These are phyloP conservation scores for Oryzias curvinotus DNA, from an alignment of 2,113 vertebrate genomes.

Conservation along the genomic window DNA sequence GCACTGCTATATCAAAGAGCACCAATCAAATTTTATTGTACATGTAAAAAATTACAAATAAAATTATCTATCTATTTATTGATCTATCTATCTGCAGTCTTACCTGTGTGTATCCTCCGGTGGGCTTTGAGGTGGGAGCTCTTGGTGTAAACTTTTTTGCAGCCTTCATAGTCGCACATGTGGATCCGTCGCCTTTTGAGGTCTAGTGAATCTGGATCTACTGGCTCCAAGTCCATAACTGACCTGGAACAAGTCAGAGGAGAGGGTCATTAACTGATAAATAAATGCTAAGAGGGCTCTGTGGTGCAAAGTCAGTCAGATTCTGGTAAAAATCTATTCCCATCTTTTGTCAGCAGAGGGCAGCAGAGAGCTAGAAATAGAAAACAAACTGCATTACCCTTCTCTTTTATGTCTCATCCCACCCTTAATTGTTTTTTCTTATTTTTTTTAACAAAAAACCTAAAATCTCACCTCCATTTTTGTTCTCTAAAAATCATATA, in stretches of 20 bases:
- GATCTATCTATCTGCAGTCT: neutral
- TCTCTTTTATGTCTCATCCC: neutral
- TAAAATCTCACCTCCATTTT: too few relatives aligned
- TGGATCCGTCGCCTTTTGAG: slow-evolving; percentile 92
- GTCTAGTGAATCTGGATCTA: slow-evolving; percentile 83
- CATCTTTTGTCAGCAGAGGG: slow-evolving; percentile 27
- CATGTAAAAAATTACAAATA: too few relatives aligned
- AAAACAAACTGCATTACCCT: neutral
- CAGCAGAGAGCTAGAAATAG: slow-evolving; percentile 18
- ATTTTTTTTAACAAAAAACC: neutral
- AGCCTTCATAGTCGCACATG: slow-evolving; percentile 96
- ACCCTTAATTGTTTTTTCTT: neutral
- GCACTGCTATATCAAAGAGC: too few relatives aligned
- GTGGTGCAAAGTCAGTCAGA: neutral
- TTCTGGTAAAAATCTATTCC: fast-evolving
- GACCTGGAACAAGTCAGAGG: slow-evolving; percentile 52
- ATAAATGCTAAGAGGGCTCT: neutral
- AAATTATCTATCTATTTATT: too few relatives aligned
- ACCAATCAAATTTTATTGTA: too few relatives aligned
- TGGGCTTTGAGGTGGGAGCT: slow-evolving; percentile 98
- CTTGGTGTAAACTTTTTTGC: slow-evolving; percentile 98
- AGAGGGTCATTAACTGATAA: too few relatives aligned
- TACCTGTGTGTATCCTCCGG: slow-evolving; percentile 95
- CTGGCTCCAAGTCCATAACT: slow-evolving; percentile 75
- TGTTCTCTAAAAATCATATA: too few relatives aligned